A percentile compares a stretch with the other conserved stretches of the same genome.
Conservation (phyloP, 2,888 invertebrate species). For the Baccha elongata region DNA sequence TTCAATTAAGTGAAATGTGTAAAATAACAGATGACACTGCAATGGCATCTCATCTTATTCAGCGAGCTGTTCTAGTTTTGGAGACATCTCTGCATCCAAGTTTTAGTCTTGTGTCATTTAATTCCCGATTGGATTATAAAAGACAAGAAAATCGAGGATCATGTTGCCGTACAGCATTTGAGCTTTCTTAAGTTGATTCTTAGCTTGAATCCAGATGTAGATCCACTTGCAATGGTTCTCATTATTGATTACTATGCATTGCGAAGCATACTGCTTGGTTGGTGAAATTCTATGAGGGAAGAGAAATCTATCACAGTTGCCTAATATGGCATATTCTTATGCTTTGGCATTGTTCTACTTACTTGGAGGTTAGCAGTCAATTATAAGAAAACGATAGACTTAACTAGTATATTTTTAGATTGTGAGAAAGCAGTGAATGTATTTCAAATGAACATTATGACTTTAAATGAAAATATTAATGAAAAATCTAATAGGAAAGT, state of each 20-base stretch:
- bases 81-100: constrained; percentile 91
- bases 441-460: no score
- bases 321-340: constrained; percentile 93
- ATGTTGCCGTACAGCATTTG: constrained; percentile 93
- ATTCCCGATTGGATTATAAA: constrained; percentile 89
- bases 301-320: constrained; percentile 90
- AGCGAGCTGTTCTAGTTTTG: constrained; percentile 89
- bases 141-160: constrained; percentile 92
- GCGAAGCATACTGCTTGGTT: constrained; percentile 88
- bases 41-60: constrained; percentile 90
- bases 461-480: no score
- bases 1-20: constrained; percentile 92
- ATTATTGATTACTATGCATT: constrained; percentile 93
- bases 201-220: constrained; percentile 88
- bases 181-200: constrained; percentile 93
- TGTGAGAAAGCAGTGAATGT: constrained; percentile 83
- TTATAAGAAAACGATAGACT: neutral
- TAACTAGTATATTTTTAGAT: constrained; percentile 75
- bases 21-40: constrained; percentile 90
- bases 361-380: constrained; percentile 79
- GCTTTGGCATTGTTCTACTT: constrained; percentile 88
- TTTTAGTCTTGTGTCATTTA: constrained; percentile 89
- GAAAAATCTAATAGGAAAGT: no score
- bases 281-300: constrained; percentile 83
- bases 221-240: constrained; percentile 90